phyloP scores from a whole-genome alignment of 2,113 vertebrate species.

The Chlamydotis undulata region DNA sequence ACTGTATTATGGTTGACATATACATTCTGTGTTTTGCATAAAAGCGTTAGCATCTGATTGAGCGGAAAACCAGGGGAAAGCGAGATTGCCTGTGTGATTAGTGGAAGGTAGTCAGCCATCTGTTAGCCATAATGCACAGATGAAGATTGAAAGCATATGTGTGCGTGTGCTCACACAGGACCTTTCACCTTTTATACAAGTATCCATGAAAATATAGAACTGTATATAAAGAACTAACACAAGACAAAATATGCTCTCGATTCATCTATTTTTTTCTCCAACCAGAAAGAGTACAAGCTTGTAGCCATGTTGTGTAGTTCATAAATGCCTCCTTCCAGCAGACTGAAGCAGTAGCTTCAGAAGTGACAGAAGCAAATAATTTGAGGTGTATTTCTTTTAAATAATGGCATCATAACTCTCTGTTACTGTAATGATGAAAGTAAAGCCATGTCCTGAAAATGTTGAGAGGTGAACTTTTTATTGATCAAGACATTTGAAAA shows the following conservation, averaged over 20 bases:
- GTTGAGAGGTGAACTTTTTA: not conserved
- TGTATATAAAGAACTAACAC: not conserved
- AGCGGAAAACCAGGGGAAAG: slow-evolving; percentile 23
- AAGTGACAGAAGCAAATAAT: not conserved
- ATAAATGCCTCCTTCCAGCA: not conserved
- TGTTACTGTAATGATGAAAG: not conserved
- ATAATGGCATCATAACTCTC: not conserved
- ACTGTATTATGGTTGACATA: not conserved
- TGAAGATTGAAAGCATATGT: slow-evolving; percentile 15
- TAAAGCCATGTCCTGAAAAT: not conserved
- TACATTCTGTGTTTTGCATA: not conserved
- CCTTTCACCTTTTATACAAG: slow-evolving; percentile 11
- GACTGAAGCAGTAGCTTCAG: not conserved
- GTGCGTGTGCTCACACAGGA: not conserved
- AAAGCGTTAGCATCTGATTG: not conserved
- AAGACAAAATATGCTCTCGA: not conserved
- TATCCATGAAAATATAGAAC: not conserved
- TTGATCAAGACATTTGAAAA: not conserved
- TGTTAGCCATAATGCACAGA: slow-evolving; percentile 21
- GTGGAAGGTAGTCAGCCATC: slow-evolving; percentile 48
- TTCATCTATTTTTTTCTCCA: not conserved
- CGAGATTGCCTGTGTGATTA: slow-evolving; percentile 15
- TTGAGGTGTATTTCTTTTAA: not conserved
- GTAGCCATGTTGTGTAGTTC: not conserved
- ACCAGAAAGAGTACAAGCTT: not conserved